Evolutionary conservation across 2,797 vertebrate genomes (phyloP).

Genomic region (Jordanella pulchra): DNA sequence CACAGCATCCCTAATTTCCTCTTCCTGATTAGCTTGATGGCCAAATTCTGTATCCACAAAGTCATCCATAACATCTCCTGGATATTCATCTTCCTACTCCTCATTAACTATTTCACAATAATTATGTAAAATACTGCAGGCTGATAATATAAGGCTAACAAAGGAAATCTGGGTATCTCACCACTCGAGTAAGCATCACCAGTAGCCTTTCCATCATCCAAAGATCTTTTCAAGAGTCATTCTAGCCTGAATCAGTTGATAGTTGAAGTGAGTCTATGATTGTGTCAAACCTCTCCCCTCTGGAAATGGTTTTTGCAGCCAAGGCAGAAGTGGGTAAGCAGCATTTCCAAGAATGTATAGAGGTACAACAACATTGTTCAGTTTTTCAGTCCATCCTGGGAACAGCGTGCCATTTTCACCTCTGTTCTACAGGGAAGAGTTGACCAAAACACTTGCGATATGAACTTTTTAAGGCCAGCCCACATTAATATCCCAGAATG

Average conservation of each 20-base stretch:
- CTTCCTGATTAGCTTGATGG: background rate
- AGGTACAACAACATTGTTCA: background rate
- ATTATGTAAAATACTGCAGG: background rate
- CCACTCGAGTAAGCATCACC: background rate
- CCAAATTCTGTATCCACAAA: background rate
- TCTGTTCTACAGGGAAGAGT: background rate
- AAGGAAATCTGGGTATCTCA: background rate
- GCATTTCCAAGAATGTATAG: background rate
- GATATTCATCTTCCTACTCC: background rate
- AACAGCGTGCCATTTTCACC: background rate
- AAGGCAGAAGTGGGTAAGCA: background rate
- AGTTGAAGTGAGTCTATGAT: background rate
- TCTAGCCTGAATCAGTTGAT: background rate
- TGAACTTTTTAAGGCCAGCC: background rate
- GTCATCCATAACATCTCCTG: background rate
- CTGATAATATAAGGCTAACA: constrained; percentile 1
- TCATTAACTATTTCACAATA: background rate
- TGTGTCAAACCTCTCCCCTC: background rate
- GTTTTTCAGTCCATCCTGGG: background rate
- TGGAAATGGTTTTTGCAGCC: background rate
- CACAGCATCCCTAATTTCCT: constrained; percentile 1
- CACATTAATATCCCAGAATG: constrained; percentile 2
- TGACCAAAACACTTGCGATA: background rate
- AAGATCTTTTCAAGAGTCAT: background rate
- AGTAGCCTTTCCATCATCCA: background rate